Percentiles rank a stretch among this genome's conserved stretches.
Conservation (phyloP, 2,888 invertebrate species). For the Eustalomyia histrio region DNA sequence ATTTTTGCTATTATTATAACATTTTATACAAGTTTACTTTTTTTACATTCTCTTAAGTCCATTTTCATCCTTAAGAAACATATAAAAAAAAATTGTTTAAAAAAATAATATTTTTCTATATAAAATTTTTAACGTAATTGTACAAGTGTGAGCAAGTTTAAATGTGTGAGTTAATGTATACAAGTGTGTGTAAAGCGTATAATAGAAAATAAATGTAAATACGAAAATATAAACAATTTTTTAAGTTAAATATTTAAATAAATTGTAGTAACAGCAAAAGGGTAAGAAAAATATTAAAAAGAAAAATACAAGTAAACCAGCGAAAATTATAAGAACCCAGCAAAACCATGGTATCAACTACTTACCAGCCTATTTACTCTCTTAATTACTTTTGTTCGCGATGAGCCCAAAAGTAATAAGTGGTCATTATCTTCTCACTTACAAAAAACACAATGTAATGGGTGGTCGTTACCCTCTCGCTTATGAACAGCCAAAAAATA, state of each 20-base stretch:
- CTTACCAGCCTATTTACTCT: no score
- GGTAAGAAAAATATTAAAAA: background rate
- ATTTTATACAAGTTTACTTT: background rate
- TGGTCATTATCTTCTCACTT: no score
- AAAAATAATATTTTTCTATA: background rate
- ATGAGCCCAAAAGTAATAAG: no score
- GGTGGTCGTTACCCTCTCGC: no score
- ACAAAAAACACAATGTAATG: no score
- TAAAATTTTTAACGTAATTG: background rate
- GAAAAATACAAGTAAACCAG: background rate
- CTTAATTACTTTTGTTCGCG: no score
- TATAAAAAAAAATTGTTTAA: background rate
- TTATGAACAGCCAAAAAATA: no score
- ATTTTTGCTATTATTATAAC: background rate
- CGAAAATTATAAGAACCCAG: background rate
- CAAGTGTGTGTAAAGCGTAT: slow-evolving; percentile 34
- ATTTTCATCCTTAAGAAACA: background rate
- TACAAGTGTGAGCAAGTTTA: background rate
- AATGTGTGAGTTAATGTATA: background rate
- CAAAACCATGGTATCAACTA: no score
- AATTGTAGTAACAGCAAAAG: slow-evolving; percentile 43
- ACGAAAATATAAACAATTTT: slow-evolving; percentile 63
- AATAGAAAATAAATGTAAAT: slow-evolving; percentile 44
- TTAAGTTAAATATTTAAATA: slow-evolving; percentile 67
- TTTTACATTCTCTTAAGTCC: background rate